Percentiles rank a stretch among this genome's conserved stretches.
Evolutionary conservation across 2,888 invertebrate genomes (phyloP).

Genomic region (Lasioglossum morio): DNA sequence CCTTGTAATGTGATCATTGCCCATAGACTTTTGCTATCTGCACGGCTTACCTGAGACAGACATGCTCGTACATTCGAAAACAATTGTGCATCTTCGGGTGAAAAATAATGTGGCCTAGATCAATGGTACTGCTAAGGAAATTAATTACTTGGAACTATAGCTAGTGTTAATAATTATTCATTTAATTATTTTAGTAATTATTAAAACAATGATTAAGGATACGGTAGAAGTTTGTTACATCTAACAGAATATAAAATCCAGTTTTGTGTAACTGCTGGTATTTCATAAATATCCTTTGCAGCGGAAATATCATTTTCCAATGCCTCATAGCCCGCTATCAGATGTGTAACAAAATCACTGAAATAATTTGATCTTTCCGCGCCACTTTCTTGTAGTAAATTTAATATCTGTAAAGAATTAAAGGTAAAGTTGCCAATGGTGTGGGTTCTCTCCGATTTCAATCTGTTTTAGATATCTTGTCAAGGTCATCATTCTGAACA

Average conservation of each 20-base stretch:
- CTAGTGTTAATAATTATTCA: not conserved
- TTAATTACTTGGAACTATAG: slow-evolving; percentile 11
- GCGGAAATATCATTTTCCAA: slow-evolving; percentile 95
- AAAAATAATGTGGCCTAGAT: slow-evolving; percentile 90
- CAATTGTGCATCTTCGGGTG: slow-evolving; percentile 88
- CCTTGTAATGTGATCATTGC: slow-evolving; percentile 95
- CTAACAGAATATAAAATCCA: slow-evolving; percentile 91
- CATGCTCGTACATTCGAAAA: slow-evolving; percentile 92
- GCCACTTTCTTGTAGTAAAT: slow-evolving; percentile 93
- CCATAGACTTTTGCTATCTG: slow-evolving; percentile 92
- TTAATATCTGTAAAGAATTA: slow-evolving; percentile 87
- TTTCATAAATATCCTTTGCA: slow-evolving; percentile 96
- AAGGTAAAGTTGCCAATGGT: no score
- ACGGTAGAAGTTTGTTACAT: slow-evolving; percentile 87
- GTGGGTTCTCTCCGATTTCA: no score
- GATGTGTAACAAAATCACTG: slow-evolving; percentile 96
- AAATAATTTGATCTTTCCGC: slow-evolving; percentile 95
- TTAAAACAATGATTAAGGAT: slow-evolving; percentile 80
- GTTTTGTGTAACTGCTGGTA: slow-evolving; percentile 94
- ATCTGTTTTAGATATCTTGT: no score
- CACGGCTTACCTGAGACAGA: slow-evolving; percentile 90
- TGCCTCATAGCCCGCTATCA: slow-evolving; percentile 94
- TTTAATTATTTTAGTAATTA: not conserved
- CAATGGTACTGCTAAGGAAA: slow-evolving; percentile 68
- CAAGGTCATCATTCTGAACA: no score